Evolutionary conservation across 1,140 invertebrate genomes (phyloP).

Genomic region (Parasteatoda tepidariorum): DNA sequence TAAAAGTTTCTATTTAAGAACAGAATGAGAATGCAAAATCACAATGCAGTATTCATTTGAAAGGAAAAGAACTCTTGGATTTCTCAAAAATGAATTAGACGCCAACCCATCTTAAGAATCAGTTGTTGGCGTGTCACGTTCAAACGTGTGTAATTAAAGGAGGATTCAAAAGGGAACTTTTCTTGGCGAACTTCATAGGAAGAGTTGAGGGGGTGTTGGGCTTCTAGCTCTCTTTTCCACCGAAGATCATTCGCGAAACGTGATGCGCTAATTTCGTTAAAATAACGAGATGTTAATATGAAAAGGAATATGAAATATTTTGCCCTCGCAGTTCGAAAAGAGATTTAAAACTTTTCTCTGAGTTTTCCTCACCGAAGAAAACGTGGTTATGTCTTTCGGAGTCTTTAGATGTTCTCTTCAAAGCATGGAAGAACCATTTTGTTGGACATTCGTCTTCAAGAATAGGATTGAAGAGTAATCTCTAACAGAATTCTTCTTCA

Average conservation of each 20-base stretch:
- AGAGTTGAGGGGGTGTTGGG: not conserved
- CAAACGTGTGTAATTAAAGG: constrained; percentile 56
- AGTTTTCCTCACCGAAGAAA: constrained; percentile 15
- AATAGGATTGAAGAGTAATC: not conserved
- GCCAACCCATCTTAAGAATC: constrained; percentile 1
- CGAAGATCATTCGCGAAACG: constrained; percentile 28
- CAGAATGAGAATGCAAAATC: constrained; percentile 61
- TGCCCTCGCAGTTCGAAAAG: constrained; percentile 48
- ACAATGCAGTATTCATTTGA: constrained; percentile 33
- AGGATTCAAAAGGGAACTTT: constrained; percentile 52
- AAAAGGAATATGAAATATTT: constrained; percentile 61
- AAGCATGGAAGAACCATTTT: not conserved
- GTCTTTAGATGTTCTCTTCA: constrained; percentile 19
- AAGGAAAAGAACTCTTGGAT: constrained; percentile 53
- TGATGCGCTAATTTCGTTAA: constrained; percentile 58
- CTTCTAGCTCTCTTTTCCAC: not conserved
- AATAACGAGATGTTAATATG: constrained; percentile 60
- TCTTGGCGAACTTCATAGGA: not conserved
- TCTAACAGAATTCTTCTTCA: not conserved
- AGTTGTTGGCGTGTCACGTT: constrained; percentile 48
- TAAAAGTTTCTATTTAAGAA: constrained; percentile 59
- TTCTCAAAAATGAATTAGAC: constrained; percentile 59
- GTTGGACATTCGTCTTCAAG: not conserved
- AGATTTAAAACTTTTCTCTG: constrained; percentile 51
- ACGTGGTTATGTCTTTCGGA: constrained; percentile 4